These are phyloP conservation scores for Sycophila texana DNA, from an alignment of 2,888 invertebrate species.

Conservation along the genomic window DNA sequence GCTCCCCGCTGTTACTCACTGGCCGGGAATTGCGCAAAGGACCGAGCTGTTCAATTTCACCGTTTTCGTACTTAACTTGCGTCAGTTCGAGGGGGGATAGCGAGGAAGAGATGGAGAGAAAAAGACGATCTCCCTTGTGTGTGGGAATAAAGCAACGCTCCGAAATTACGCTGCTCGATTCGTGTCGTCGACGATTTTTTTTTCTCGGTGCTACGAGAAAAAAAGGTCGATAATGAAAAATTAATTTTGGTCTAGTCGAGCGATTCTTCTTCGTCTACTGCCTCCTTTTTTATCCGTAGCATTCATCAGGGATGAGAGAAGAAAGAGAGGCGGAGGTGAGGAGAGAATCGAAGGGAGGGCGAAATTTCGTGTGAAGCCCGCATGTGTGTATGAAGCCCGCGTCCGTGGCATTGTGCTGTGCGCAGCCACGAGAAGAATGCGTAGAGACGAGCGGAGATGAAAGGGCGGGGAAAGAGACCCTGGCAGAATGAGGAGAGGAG, in stretches of 20 bases:
- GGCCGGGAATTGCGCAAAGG: slow-evolving; percentile 42
- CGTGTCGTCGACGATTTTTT: neutral
- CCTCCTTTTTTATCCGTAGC: neutral
- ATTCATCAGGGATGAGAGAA: neutral
- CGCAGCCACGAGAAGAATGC: slow-evolving; percentile 39
- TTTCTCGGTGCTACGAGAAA: neutral
- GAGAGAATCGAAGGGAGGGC: slow-evolving; percentile 30
- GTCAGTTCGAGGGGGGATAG: neutral
- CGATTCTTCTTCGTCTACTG: slow-evolving; percentile 26
- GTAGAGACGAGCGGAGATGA: slow-evolving; percentile 48
- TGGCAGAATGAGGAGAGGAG: neutral
- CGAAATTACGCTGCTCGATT: slow-evolving; percentile 9
- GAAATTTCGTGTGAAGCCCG: slow-evolving; percentile 40
- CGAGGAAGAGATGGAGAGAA: too few relatives aligned
- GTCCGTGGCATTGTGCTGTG: slow-evolving; percentile 33
- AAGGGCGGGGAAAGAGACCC: slow-evolving; percentile 35
- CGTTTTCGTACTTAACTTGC: slow-evolving; percentile 39
- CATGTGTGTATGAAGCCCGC: slow-evolving; percentile 10
- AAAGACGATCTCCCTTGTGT: neutral
- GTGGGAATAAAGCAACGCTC: too few relatives aligned
- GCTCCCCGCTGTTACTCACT: neutral
- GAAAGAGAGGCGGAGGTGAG: neutral
- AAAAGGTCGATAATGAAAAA: slow-evolving; percentile 16
- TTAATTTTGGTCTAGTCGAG: slow-evolving; percentile 19
- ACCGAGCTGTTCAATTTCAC: slow-evolving; percentile 39